These are phyloP conservation scores for Tryphoninae sp. DNA, from an alignment of 2,888 invertebrate genomes.

Conservation along the genomic window DNA sequence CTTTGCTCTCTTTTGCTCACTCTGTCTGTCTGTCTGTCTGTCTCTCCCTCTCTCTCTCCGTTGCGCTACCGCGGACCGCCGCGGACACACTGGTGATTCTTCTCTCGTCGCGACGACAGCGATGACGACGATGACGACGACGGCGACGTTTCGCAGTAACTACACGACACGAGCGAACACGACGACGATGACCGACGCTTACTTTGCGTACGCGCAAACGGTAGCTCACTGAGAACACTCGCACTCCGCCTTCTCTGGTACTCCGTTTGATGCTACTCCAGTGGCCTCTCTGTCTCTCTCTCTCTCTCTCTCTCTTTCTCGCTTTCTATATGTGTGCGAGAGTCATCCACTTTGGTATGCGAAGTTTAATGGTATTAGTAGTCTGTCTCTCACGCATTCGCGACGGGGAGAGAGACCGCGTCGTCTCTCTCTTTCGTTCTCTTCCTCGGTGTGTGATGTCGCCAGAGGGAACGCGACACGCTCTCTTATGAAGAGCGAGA, in stretches of 20 bases:
- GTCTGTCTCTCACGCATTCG: conserved; percentile 8
- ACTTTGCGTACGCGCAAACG: conserved; percentile 46
- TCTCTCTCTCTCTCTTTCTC: conserved; percentile 17
- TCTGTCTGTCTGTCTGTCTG: too few species aligned
- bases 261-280: conserved; percentile 32
- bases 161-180: conserved; percentile 9
- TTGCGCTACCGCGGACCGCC: conserved; percentile 66
- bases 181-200: conserved; percentile 34
- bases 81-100: conserved; percentile 64
- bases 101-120: conserved; percentile 30
- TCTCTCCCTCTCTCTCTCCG: neutral
- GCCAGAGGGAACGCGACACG: conserved; percentile 34
- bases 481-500: conserved; percentile 22
- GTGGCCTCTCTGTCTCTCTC: neutral
- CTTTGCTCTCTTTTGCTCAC: neutral
- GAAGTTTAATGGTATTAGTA: conserved; percentile 2
- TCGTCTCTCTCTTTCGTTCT: conserved; percentile 26
- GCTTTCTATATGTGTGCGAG: neutral
- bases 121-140: conserved; percentile 41
- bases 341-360: conserved; percentile 16
- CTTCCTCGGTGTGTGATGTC: conserved; percentile 22
- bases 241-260: conserved; percentile 19
- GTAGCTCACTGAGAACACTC: conserved; percentile 14
- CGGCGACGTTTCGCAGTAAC: neutral
- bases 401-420: conserved; percentile 1